Evolutionary conservation across 1,140 invertebrate species (phyloP).

Genomic region (Anastatus disparis): DNA sequence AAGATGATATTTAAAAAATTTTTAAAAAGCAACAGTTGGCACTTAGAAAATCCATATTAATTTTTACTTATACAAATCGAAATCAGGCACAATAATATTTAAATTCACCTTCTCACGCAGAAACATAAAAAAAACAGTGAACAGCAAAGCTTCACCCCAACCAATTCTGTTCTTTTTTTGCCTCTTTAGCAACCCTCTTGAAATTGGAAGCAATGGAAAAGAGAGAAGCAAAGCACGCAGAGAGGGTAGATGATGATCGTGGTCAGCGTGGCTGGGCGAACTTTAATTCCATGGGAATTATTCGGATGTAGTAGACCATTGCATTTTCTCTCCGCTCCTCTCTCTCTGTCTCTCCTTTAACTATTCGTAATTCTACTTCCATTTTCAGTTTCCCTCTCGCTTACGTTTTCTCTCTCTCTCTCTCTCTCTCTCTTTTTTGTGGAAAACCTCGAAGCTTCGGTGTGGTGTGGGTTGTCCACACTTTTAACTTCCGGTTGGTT

Average conservation of each 20-base stretch:
- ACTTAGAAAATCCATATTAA: no score
- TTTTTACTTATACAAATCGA: no score
- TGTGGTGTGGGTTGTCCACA: constrained; percentile 53
- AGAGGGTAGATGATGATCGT: no score
- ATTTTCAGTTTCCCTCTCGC: no score
- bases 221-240: constrained; percentile 18
- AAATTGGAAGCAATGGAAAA: neutral
- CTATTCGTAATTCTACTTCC: no score
- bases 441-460: neutral
- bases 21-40: no score
- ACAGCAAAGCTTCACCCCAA: no score
- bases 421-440: neutral
- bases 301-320: constrained; percentile 41
- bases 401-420: neutral
- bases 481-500: constrained; percentile 60
- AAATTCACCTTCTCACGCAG: no score
- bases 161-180: no score
- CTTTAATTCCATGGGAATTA: constrained; percentile 51
- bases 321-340: neutral
- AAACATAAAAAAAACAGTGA: no score
- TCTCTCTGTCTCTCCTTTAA: neutral
- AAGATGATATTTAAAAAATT: no score
- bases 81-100: no score
- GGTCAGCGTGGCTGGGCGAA: constrained; percentile 44
- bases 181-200: neutral